Evolutionary conservation across 2,888 invertebrate genomes (phyloP), one percentile per base, ranked within the genome.

Genomic region (Marasmarcha lunaedactyla): DNA sequence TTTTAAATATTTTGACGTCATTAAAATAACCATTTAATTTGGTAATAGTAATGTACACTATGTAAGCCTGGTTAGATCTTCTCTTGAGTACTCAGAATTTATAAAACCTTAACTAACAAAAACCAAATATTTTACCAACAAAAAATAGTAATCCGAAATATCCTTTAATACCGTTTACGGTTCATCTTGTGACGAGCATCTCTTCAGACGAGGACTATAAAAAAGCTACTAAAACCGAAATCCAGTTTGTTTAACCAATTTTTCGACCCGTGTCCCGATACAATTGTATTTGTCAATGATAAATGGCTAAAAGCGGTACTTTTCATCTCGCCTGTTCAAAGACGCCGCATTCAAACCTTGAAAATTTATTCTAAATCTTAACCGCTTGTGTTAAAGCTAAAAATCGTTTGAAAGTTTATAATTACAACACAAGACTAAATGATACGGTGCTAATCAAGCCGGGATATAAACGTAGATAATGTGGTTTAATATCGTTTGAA

Each of bases 241-340:
- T 59, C 60, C 56, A 59, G 68, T 71, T 71, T 81, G 79, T 81
- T 81, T 81, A 69, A 73, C 69, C 72, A 70, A 77, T 77, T 74
- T 69, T 68, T 71, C 63, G 64, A 68, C 63, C 67, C 66, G 60
- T 70, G 71, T 73, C 71, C 70, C 71, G 69, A 78, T 77, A 81
- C 81, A 71, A 81, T 78, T 81, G 81, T 78, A 67, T 79, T 78
- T 83, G 81, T 78, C 79, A 78, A 81, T 83, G 83, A 83, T 83
- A 81, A 83, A 83, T 83, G 79, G 77, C 68, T 62, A 66, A 65
- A 67, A 57, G 73, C 81, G 79, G 81, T 50, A 63, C 76, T 73
- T 81, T 81, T 83, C 79, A 83, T 83, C 83, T 78, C 68, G 46
- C 54, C 47, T 55, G 55, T 59, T 73, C 79, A 81, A 81, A 83